A percentile compares a stretch with the other conserved stretches of the same genome.
Evolutionary conservation across 2,113 vertebrate species (phyloP).

Genomic region (Brachypodius melanocephalos): DNA sequence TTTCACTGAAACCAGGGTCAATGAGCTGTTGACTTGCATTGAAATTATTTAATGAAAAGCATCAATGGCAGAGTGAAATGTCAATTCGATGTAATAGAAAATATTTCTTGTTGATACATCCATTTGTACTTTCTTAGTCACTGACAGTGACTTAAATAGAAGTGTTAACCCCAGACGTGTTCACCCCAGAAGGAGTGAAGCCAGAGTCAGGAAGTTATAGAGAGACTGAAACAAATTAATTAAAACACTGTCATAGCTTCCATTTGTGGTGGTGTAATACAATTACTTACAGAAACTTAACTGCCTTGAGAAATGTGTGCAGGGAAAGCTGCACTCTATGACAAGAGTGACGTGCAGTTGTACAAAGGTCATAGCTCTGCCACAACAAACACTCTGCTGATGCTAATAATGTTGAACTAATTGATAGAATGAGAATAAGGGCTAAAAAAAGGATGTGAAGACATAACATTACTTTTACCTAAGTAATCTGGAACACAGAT

Average conservation of each 20-base stretch:
- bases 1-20: neutral
- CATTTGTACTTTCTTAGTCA: neutral
- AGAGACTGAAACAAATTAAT: neutral
- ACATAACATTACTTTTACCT: neutral
- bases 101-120: neutral
- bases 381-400: neutral
- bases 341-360: neutral
- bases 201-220: neutral
- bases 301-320: neutral
- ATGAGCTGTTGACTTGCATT: neutral
- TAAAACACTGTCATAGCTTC: neutral
- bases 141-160: neutral
- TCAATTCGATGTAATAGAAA: neutral
- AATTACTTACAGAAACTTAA: neutral
- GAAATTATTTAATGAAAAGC: neutral
- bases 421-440: neutral
- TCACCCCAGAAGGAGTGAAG: neutral
- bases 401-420: neutral
- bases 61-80: neutral
- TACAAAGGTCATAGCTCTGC: neutral
- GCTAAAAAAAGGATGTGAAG: neutral
- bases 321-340: neutral
- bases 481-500: neutral
- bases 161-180: neutral
- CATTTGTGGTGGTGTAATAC: fast-evolving